These are phyloP conservation scores for Vesta saturnalis DNA, from an alignment of 2,888 invertebrate species.

Conservation along the genomic window DNA sequence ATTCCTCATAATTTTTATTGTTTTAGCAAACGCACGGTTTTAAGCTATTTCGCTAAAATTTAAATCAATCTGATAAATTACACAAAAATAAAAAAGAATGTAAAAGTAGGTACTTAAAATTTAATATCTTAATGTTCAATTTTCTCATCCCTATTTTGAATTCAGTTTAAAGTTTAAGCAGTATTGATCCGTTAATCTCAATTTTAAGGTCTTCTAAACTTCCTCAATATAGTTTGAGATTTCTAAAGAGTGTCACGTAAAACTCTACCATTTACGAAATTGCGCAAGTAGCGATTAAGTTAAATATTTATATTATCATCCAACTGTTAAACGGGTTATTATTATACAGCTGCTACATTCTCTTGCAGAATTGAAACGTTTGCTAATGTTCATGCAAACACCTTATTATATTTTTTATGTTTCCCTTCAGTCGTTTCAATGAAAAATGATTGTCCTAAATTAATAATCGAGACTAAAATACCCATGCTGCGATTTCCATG, in stretches of 20 bases:
- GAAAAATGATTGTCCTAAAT: neutral
- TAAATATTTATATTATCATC: constrained; percentile 5
- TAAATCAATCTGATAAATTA: no score
- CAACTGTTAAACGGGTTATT: neutral
- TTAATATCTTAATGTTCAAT: no score
- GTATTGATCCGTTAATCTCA: no score
- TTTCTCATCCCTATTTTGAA: no score
- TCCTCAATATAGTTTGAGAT: neutral
- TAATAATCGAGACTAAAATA: neutral
- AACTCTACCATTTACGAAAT: neutral
- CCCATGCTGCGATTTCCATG: neutral
- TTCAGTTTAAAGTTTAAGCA: neutral
- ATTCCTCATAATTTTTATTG: no score
- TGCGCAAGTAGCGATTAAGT: neutral
- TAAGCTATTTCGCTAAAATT: no score
- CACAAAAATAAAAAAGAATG: no score
- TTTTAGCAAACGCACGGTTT: no score
- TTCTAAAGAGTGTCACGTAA: neutral
- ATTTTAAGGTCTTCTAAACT: no score
- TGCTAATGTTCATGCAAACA: neutral
- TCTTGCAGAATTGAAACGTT: neutral
- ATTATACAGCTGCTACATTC: neutral
- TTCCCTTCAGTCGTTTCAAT: no score
- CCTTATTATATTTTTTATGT: neutral
- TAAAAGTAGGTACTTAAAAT: no score